Evolutionary conservation across 2,113 vertebrate genomes (phyloP), one percentile per base, ranked within the genome.

Genomic region (Hippocampus zosterae): DNA sequence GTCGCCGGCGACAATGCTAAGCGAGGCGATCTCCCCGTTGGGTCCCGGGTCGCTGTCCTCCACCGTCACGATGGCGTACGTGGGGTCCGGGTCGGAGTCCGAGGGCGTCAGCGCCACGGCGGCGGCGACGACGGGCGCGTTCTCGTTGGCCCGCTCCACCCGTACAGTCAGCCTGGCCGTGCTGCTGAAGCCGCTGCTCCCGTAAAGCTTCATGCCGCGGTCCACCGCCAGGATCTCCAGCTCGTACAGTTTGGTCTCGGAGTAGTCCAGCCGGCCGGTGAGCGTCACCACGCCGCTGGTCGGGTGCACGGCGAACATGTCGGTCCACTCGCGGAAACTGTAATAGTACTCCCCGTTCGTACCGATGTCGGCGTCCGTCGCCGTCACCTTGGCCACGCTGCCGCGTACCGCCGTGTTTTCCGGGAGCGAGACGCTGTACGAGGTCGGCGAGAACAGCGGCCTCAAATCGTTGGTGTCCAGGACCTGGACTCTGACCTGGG

Each of bases 271-370:
- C 53, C 92, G 94, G 12, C 97, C 95, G 0, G 97, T 98, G 13
- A 99, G 83, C 5, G 95, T 92, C 13, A 99, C 82, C 16, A 94
- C 92, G 0, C 97, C 97, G 9, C 95, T 99, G 1, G 96, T 97
- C 9, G 97, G 97, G 73, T 99, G 97, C 80, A 99, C 95, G 0
- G 97, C 95, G 87, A 99, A 99, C 89, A 94, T 88, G 86, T 98
- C 96, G 0, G 96, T 99, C 91, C 95, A 94, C 68, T 97, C 95
- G 83, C 94, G 94, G 82, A 98, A 99, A 75, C 97, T 98, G 60
- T 98, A 99, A 90, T 99, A 99, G 88, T 98, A 99, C 40, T 98
- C 95, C 73, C 97, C 97, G 19, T 98, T 99, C 27, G 97, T 98
- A 85, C 97, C 97, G 57, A 98, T 96, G 68, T 99, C 97, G 1